Base-by-base conservation (phyloP, 2,797 vertebrate genomes). In the Australoheros facetus region DNA sequence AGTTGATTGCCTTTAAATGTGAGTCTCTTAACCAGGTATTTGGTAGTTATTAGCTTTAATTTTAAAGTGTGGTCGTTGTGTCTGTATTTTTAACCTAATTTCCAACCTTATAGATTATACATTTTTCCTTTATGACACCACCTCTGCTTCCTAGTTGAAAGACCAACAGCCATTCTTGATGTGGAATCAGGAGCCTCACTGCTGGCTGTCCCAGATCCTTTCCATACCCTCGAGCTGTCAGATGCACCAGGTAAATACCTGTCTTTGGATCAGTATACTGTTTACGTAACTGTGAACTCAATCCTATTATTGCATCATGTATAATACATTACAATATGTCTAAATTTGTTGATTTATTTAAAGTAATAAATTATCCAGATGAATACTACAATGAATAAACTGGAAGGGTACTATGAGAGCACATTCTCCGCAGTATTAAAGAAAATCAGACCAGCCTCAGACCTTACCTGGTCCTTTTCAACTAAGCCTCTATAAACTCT, bases 121-220 rank as follows among this genome's bases (percentile, higher is more conserved):
- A 53, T 72, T 7, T 75, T 57, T 75, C 4, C 8, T 73, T 1
- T 32, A 62, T 53, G 2, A 39, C 14, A 14, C 30, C 81, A 17
- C 34, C 70, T 74, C 39, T 82, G 37, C 79, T 28, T 76, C 7
- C 53, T 56, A 94, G 93, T 56, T 86, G 93, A 94, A 80, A 87
- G 73, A 56, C 75, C 90, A 5, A 79, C 88, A 55, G 21, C 81
- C 30, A 32, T 89, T 53, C 3, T 87, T 9, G 87, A 91, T 32
- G n/a, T 88, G 79, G 91, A 93, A 23, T 86, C 94, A 34, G 95
- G 91, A 89, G 91, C 95, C 69, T 87, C 94, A 3, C 95, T 97
- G 77, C 90, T 98, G 89, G 93, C 87, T n/a, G 95, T 98, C 74
- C 95, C 97, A 69, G 97, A 97, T 91, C 95, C 97, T 90, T 97